Evolutionary conservation across 35 echinoderm and acorn worm species (phyloP), one percentile per base, ranked within the genome.

Genomic region (Heliocidaris tuberculata): DNA sequence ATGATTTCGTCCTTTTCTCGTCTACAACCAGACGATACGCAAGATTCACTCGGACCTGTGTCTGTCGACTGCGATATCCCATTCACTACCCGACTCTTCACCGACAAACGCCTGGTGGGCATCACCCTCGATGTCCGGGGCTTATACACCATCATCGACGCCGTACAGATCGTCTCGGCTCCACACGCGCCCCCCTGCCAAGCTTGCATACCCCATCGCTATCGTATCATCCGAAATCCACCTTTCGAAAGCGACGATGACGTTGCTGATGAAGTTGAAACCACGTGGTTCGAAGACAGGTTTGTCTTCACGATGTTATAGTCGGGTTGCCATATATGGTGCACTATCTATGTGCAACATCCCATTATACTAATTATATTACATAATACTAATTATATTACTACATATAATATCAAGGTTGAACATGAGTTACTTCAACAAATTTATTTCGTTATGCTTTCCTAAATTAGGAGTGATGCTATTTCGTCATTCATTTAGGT

Each of bases 41-140:
- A 85, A 12, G 49, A 94, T 16, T 94, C 94, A 9, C 86, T 99
- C 0, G 98, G 98, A 48, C 71, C 94, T 6, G 94, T 95, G 4
- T n/a, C 96, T 50, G 94, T 94, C 15, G 97, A 94, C 60, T 99
- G 98, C 60, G 98, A 99, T 65, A 95, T 96, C 30, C 97, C 98
- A 21, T 99, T 90, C 85, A 99, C 97, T 2, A 95, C 94, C 17
- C 95, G 93, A 21, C 50, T 97, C 0, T 86, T 96, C 50, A 95
- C 93, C 13, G 32, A 94, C 5, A 50, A 71, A 8, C 85, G 48
- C 17, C 30, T 85, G 9, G 90, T 97, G 8, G 32, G 92, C 6
- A 94, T 97, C 1, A 93, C 96, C 8, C 42, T 99, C 24, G 92
- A 97, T 65, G 59, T 94, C 13, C 86, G 31, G 30, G 49, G 49